Base-by-base conservation (phyloP, 2,113 vertebrate species). In the Felis chaus region DNA sequence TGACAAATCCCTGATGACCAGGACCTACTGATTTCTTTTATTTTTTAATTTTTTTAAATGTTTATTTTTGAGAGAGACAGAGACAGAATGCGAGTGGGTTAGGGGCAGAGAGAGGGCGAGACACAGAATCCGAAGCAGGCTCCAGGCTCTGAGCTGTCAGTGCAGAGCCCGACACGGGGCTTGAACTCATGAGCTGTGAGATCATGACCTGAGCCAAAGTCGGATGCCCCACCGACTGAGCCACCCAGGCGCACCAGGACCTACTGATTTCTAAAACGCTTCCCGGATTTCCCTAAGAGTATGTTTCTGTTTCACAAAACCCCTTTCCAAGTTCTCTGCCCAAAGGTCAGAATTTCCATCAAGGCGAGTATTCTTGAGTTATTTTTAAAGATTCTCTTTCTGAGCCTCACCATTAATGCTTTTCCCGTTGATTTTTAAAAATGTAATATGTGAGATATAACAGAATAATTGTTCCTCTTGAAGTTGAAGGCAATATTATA, bases 271-370 rank as follows among this genome's bases (percentile, higher is more conserved):
- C 81, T 96, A 21, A 86, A 92, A 74, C 18, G 13, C 36, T 94
- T n/a, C 57, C 86, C 63, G 48, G n/a, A 63, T 97, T 92, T 78
- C 69, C 69, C 50, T 33, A 55, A 95, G 94, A 85, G 65, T 23
- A 25, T 10, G 12, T 48, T 96, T 95, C 48, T n/a, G 61, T 82
- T 97, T 89, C 73, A 76, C 61, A 96, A 79, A 78, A 31, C 74
- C 16, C 31, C 33, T 36, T 95, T 95, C 61, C 79, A 82, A 88
- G 53, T 83, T 55, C 53, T 95, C 68, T 29, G 4, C 31, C 68
- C 78, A 97, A 96, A 95, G 68, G 68, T 93, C 74, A 89, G 82
- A 41, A 69, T 88, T 96, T 91, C 85, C 82, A 89, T 89, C 79
- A 68, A 80, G 57, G 82, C 89, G 39, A 74, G 61, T 41, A 33